A percentile compares a stretch with the other conserved stretches of the same genome.
phyloP scores from a whole-genome alignment of 2,888 invertebrate species.

The Theodoxus fluviatilis region DNA sequence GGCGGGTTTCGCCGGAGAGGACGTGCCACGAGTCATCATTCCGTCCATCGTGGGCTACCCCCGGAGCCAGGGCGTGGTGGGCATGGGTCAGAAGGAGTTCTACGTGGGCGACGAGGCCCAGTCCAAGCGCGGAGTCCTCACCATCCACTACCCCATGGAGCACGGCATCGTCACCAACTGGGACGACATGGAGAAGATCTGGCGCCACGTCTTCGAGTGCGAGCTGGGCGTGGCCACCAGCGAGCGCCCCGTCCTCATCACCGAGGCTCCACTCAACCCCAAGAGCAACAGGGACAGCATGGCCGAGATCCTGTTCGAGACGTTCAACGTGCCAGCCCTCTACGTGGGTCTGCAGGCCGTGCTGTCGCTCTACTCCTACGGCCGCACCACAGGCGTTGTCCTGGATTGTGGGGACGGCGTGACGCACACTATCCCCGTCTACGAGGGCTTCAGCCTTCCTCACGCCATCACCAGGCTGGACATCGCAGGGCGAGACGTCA shows the following conservation, averaged over 20 bases:
- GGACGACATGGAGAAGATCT: slow-evolving; percentile 58
- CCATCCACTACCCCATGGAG: slow-evolving; percentile 30
- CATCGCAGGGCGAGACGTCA: background rate
- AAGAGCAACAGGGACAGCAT: slow-evolving; percentile 6
- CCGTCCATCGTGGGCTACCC: background rate
- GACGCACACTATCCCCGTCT: background rate
- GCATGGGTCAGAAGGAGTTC: background rate
- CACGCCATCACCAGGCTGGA: background rate
- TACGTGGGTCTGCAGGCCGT: background rate
- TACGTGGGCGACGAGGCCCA: no score
- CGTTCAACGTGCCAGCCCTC: background rate
- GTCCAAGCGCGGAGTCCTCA: background rate
- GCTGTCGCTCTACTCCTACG: background rate
- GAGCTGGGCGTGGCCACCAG: background rate
- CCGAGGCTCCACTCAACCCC: slow-evolving; percentile 23
- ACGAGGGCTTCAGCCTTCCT: background rate
- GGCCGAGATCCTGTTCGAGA: background rate
- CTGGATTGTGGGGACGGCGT: background rate
- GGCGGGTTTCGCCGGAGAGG: background rate
- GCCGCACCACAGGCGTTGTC: background rate
- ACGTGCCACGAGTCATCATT: background rate
- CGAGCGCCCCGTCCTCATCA: slow-evolving; percentile 10
- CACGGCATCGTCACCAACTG: slow-evolving; percentile 60
- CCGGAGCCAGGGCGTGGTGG: background rate
- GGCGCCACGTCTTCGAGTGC: background rate